Evolutionary conservation across 2,888 invertebrate species (phyloP), one percentile per base, ranked within the genome.

Genomic region (Polymixis flavicincta): DNA sequence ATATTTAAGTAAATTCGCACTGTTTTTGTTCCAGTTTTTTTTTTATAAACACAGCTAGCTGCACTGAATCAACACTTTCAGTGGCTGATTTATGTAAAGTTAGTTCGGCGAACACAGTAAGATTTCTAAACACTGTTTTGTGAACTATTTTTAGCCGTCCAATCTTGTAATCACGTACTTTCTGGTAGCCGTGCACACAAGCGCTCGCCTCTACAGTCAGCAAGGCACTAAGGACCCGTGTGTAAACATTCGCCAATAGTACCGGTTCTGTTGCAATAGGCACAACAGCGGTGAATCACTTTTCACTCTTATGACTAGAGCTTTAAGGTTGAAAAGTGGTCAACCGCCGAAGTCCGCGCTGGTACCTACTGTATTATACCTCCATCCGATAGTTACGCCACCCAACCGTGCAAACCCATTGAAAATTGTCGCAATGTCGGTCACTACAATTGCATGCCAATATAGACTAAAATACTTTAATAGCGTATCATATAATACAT

Each of bases 191-290:
- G 61, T 22, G 32, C 71, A 65, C 74, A 66, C 85, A 45, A 68
- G 55, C 82, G 75, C 52, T 19, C 50, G 25, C 28, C 45, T 55
- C 82, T 17, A 70, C 48, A 72, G 65, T 76, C 80, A 84, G 76
- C 57, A 74, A 75, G 69, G 74, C 74, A 86, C 86, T 87, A 73
- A 81, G 61, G 74, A 71, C 54, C 28, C 4, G 14, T 61, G 64
- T 75, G 68, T 82, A 83, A 86, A 85, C 87, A 87, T 66, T 78
- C 74, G 78, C 85, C 84, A 70, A 80, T 64, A 75, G 22, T 71
- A 78, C 80, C 78, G 83, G 87, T 86, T 78, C 50, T 55, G 61
- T 71, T 76, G 66, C 76, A 76, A 77, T 52, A 48, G 11, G 42
- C 11, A 45, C 42, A 45, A 45, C 1, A 11, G 42, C 42, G 42